A percentile compares a stretch with the other conserved stretches of the same genome.
These are phyloP conservation scores for Australoheros scitulus DNA, from an alignment of 2,113 vertebrate species.

Conservation along the genomic window DNA sequence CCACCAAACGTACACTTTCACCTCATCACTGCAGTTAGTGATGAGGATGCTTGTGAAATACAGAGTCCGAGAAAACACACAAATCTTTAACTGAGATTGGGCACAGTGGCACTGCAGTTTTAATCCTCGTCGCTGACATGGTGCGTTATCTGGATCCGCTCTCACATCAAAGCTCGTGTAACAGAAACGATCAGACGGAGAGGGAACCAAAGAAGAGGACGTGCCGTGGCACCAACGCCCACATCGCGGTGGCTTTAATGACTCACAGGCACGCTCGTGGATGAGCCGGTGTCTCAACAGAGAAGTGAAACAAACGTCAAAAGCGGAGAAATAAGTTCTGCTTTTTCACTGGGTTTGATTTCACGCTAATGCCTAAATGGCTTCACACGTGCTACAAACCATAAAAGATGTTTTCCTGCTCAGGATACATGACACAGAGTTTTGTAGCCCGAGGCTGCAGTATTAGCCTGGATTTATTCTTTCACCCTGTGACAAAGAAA, in stretches of 20 bases:
- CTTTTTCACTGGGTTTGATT: conserved; percentile 5
- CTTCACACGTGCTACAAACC: background rate
- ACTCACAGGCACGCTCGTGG: conserved; percentile 36
- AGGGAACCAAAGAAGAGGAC: conserved; percentile 11
- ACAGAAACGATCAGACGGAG: conserved; percentile 3
- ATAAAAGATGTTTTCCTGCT: background rate
- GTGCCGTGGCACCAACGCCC: conserved; percentile 7
- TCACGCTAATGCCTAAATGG: background rate
- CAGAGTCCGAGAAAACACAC: background rate
- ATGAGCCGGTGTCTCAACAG: background rate
- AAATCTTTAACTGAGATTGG: background rate
- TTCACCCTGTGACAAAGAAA: conserved; percentile 16
- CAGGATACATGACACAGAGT: background rate
- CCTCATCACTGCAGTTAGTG: background rate
- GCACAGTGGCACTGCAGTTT: background rate
- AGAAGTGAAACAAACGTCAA: conserved; percentile 38
- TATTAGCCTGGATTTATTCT: background rate
- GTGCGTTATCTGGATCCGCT: background rate
- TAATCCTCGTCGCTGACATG: background rate
- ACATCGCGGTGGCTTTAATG: conserved; percentile 32
- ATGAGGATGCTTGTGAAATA: background rate
- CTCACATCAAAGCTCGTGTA: conserved; percentile 13
- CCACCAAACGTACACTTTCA: background rate
- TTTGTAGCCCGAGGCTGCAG: conserved; percentile 27
- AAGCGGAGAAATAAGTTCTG: background rate